Evolutionary conservation across 2,797 vertebrate species (phyloP).

Genomic region (Todus mexicanus): DNA sequence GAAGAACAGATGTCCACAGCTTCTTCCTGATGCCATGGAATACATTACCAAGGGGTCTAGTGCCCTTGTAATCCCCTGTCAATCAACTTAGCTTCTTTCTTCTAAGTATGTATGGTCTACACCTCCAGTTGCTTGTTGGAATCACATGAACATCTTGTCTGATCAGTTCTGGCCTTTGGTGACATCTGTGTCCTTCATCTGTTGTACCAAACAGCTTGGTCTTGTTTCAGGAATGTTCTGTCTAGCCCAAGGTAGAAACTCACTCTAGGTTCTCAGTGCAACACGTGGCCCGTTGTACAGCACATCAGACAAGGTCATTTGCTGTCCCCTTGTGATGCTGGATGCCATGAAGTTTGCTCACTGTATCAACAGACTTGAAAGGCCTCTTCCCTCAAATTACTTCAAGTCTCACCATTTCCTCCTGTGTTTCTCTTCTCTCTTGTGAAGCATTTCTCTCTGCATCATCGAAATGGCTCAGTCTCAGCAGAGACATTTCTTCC

Average conservation of each 20-base stretch:
- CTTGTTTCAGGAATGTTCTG: background rate
- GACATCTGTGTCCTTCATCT: background rate
- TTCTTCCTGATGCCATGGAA: background rate
- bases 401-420: background rate
- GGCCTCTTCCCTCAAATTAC: background rate
- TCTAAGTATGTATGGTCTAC: fast-evolving
- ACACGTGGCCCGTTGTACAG: background rate
- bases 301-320: background rate
- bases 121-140: background rate
- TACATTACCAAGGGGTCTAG: background rate
- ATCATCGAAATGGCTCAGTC: background rate
- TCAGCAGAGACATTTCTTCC: background rate
- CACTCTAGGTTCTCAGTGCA: background rate
- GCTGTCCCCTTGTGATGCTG: background rate
- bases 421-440: background rate
- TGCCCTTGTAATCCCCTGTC: background rate
- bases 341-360: background rate
- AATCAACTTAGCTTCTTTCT: background rate
- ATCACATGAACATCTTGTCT: background rate
- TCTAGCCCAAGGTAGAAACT: background rate
- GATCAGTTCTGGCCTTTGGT: background rate
- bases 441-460: background rate
- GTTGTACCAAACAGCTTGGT: background rate
- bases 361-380: background rate
- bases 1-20: background rate